These are phyloP conservation scores for Ficedula albicollis DNA, from an alignment of 2,797 vertebrate species.

Conservation along the genomic window DNA sequence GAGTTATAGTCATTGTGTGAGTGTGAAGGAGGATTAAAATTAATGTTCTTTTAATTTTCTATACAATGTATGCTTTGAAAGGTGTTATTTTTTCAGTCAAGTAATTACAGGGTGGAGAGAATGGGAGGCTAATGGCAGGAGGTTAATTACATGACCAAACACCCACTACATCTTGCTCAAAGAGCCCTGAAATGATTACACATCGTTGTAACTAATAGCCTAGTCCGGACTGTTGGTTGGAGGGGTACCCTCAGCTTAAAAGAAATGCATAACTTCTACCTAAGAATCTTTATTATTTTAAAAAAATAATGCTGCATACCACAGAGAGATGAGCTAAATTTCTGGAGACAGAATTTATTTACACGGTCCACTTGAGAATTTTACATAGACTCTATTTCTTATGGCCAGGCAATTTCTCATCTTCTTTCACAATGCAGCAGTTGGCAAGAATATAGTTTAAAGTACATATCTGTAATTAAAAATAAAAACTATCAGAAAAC, in stretches of 20 bases:
- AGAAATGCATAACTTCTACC: background rate
- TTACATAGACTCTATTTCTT: background rate
- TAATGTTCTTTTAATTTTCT: conserved; percentile 24
- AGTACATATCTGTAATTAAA: background rate
- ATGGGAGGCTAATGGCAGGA: background rate
- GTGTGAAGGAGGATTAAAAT: conserved; percentile 12
- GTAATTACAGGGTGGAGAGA: conserved; percentile 48
- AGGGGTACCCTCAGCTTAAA: background rate
- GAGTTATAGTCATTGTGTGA: background rate
- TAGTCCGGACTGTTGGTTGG: background rate
- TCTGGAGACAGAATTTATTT: background rate
- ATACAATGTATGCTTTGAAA: conserved; percentile 3
- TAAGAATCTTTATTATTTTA: background rate
- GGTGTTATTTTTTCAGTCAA: conserved; percentile 3
- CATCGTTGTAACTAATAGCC: background rate
- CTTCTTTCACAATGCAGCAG: background rate
- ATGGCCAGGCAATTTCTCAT: background rate
- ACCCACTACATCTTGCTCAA: conserved; percentile 31
- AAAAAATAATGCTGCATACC: background rate
- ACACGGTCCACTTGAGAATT: background rate
- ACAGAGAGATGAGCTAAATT: background rate
- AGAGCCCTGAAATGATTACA: conserved; percentile 15
- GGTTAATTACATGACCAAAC: conserved; percentile 56
- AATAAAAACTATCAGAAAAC: background rate
- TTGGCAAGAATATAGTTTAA: background rate